These are phyloP conservation scores for Eudiplozoon nipponicum DNA, from an alignment of 2,888 invertebrate species.

Conservation along the genomic window DNA sequence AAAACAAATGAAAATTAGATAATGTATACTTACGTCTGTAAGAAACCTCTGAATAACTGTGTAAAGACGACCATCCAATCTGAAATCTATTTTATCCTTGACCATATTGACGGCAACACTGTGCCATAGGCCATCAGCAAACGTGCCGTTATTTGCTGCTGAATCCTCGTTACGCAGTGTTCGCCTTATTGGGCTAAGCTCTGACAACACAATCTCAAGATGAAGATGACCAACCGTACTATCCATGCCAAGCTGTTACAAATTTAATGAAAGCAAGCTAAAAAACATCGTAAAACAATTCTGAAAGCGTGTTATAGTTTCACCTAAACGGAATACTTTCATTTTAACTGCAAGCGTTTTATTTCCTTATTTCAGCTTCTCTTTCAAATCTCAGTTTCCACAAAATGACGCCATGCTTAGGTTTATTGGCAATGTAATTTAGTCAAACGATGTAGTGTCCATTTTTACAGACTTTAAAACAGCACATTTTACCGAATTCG, in stretches of 20 bases:
- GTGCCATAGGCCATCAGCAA: conserved; percentile 16
- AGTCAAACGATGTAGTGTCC: no score
- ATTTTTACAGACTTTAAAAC: no score
- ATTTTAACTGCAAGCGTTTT: no score
- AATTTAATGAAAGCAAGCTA: background rate
- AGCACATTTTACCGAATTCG: no score
- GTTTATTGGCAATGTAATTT: no score
- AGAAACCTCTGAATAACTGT: background rate
- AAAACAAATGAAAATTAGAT: no score
- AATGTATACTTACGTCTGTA: background rate
- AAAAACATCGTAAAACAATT: no score
- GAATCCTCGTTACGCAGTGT: background rate
- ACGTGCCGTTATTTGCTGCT: conserved; percentile 1
- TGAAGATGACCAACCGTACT: background rate
- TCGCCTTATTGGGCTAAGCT: background rate
- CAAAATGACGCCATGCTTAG: no score
- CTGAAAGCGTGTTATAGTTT: no score
- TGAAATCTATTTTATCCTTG: background rate
- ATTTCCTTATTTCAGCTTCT: no score
- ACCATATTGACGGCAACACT: conserved; percentile 7
- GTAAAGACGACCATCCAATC: background rate
- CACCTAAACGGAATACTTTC: no score
- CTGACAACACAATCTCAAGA: background rate
- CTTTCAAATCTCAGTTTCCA: no score
- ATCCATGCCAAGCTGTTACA: conserved; percentile 8